These are phyloP conservation scores for Sternotherus odoratus DNA, from an alignment of 2,797 vertebrate species.

Conservation along the genomic window DNA sequence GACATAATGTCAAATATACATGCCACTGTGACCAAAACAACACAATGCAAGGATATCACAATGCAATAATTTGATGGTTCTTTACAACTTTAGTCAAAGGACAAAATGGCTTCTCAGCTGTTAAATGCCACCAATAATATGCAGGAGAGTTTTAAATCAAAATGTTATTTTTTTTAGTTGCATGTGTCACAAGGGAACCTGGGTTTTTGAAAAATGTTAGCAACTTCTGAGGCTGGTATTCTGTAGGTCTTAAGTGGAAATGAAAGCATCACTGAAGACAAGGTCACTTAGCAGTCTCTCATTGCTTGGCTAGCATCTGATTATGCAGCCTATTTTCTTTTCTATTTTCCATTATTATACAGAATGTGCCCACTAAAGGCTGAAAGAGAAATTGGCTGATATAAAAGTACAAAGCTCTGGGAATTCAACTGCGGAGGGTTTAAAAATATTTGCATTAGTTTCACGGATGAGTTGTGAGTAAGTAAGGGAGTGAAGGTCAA, in stretches of 20 bases:
- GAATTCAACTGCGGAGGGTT: conserved; percentile 51
- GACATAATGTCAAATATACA: neutral
- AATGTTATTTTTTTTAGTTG: neutral
- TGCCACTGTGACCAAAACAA: neutral
- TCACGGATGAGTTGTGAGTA: conserved; percentile 47
- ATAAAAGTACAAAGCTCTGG: conserved; percentile 38
- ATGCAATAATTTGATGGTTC: neutral
- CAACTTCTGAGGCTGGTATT: neutral
- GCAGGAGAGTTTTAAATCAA: neutral
- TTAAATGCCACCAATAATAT: neutral
- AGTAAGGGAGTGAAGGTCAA: conserved; percentile 28
- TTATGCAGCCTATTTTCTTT: neutral
- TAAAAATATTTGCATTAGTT: conserved; percentile 54
- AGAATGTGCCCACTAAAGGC: neutral
- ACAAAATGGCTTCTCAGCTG: neutral
- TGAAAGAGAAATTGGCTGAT: conserved; percentile 41
- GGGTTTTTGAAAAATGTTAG: neutral
- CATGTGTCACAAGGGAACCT: neutral
- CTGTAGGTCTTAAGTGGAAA: neutral
- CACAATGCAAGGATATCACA: neutral
- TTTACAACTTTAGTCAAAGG: neutral
- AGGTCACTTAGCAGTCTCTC: neutral
- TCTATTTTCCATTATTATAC: neutral
- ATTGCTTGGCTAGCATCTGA: neutral
- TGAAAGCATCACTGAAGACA: neutral